Percentiles rank a stretch among this genome's conserved stretches.
phyloP scores from a whole-genome alignment of 2,113 vertebrate species.

The Charina bottae region DNA sequence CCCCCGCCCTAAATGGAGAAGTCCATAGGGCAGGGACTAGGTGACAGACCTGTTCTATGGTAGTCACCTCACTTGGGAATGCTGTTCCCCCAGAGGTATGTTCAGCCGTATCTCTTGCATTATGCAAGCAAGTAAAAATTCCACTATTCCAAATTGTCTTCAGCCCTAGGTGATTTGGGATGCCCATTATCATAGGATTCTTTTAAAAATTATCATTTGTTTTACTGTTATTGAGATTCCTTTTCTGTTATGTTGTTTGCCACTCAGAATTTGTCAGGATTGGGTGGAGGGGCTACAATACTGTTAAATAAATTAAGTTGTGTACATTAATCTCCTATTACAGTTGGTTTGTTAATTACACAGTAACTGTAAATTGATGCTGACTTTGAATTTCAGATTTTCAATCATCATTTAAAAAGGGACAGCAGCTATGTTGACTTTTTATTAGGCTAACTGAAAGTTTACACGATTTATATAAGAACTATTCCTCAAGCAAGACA shows the following conservation, averaged over 20 bases:
- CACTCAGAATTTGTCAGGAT: neutral
- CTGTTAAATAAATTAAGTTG: neutral
- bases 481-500: neutral
- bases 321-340: neutral
- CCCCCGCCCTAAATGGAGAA: neutral
- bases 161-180: neutral
- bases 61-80: too few species aligned
- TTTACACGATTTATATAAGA: neutral
- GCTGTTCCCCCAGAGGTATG: neutral
- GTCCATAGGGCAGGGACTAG: neutral
- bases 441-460: neutral
- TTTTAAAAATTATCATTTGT: neutral
- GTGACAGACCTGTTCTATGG: neutral
- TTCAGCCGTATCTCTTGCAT: neutral
- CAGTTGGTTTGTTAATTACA: neutral
- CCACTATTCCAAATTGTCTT: neutral
- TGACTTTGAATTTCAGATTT: neutral
- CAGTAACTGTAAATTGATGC: neutral
- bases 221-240: neutral
- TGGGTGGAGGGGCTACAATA: neutral
- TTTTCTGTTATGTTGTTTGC: neutral
- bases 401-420: neutral
- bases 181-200: neutral
- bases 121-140: neutral
- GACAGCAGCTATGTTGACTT: neutral